Conservation (phyloP, 2,797 vertebrate genomes). For the Chlorospingus semifuscus region DNA sequence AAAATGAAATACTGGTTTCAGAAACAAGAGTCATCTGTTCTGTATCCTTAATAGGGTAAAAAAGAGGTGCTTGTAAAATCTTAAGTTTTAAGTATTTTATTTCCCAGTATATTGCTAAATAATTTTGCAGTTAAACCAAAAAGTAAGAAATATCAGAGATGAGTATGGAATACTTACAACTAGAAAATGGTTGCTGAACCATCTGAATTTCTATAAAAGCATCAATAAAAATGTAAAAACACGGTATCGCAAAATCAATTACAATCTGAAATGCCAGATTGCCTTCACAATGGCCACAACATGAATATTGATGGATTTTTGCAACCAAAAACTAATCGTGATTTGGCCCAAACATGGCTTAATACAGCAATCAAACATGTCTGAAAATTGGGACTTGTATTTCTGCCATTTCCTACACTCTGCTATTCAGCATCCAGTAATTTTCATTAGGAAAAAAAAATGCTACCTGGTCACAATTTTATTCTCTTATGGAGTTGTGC, state of each 20-base stretch:
- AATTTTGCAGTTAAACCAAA: slow-evolving; percentile 24
- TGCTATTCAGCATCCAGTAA: not conserved
- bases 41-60: not conserved
- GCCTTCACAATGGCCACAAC: slow-evolving; percentile 1
- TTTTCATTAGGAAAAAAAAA: not conserved
- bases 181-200: slow-evolving; percentile 19
- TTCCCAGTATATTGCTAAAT: slow-evolving; percentile 49
- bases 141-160: slow-evolving; percentile 27
- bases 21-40: not conserved
- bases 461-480: not conserved
- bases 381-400: slow-evolving; percentile 6
- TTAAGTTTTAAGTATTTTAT: slow-evolving; percentile 46
- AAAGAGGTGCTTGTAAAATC: slow-evolving; percentile 38
- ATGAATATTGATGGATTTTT: not conserved
- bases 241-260: not conserved
- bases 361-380: not conserved
- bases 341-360: slow-evolving; percentile 26
- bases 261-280: slow-evolving; percentile 12
- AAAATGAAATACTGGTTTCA: not conserved
- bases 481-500: not conserved
- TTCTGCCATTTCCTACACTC: slow-evolving; percentile 24
- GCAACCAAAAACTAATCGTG: slow-evolving; percentile 15
- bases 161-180: slow-evolving; percentile 33
- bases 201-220: slow-evolving; percentile 29
- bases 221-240: slow-evolving; percentile 33